Percentiles rank a stretch among this genome's conserved stretches.
Evolutionary conservation across 64 coral and sea anemone species (phyloP).

Genomic region (Astreopora myriophthalma): DNA sequence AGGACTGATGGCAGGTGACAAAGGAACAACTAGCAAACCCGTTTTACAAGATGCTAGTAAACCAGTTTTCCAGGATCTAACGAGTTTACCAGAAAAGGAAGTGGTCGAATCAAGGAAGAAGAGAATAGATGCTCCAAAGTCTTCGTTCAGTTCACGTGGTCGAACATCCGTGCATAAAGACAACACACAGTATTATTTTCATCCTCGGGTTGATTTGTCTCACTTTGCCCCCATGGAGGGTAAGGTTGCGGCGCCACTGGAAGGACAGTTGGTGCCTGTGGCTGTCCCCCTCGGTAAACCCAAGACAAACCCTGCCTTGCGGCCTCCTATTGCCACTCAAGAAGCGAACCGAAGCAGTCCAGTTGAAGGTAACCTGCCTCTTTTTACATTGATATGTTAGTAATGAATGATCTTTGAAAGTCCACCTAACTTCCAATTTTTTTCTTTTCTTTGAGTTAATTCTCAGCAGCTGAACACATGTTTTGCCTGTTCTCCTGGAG

Average conservation of each 20-base stretch:
- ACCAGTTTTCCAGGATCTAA: conserved; percentile 5
- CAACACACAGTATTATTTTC: conserved; percentile 70
- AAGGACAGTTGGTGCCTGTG: conserved; percentile 89
- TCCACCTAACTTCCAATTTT: too few species aligned
- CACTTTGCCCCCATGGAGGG: not conserved
- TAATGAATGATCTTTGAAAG: too few species aligned
- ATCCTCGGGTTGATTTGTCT: conserved; percentile 22
- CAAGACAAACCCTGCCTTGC: conserved; percentile 78
- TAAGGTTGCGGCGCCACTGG: conserved; percentile 55
- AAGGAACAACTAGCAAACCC: not conserved
- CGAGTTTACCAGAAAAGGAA: conserved; percentile 15
- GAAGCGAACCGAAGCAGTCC: not conserved
- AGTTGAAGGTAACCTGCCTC: not conserved
- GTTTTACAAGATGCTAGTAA: not conserved
- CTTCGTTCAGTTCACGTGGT: not conserved
- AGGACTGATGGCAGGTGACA: conserved; percentile 51
- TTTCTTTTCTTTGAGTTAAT: too few species aligned
- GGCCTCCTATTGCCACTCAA: conserved; percentile 70
- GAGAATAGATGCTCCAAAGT: not conserved
- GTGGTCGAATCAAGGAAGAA: not conserved
- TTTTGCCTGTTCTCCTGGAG: too few species aligned
- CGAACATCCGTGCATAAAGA: not conserved
- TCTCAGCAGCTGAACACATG: too few species aligned
- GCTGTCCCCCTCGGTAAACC: conserved; percentile 95
- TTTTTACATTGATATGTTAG: not conserved